phyloP scores from a whole-genome alignment of 2,888 invertebrate species.

The Cryptus viduatorius region DNA sequence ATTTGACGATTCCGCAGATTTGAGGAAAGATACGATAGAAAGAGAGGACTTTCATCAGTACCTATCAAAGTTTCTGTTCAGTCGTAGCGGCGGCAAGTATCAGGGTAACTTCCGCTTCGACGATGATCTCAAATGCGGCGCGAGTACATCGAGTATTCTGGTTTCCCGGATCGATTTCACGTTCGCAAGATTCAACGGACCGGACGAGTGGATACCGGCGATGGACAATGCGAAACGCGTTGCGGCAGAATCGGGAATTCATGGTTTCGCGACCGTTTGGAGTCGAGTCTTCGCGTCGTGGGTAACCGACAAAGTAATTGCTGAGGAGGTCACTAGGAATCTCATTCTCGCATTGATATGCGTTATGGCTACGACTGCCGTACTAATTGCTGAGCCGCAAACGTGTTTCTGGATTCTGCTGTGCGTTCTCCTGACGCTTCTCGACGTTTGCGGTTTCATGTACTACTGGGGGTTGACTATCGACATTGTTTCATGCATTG shows the following conservation, averaged over 20 bases:
- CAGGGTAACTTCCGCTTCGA: slow-evolving; percentile 89
- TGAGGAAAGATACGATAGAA: slow-evolving; percentile 84
- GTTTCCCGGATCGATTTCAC: slow-evolving; percentile 89
- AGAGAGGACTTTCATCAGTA: slow-evolving; percentile 88
- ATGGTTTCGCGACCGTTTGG: slow-evolving; percentile 90
- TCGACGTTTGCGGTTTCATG: slow-evolving; percentile 92
- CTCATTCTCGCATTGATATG: slow-evolving; percentile 91
- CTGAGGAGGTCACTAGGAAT: slow-evolving; percentile 91
- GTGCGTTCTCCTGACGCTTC: slow-evolving; percentile 90
- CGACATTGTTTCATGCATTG: slow-evolving; percentile 93
- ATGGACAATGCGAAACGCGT: slow-evolving; percentile 89
- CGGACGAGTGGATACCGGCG: slow-evolving; percentile 90
- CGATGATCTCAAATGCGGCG: slow-evolving; percentile 88
- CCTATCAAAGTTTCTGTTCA: slow-evolving; percentile 90
- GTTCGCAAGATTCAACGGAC: slow-evolving; percentile 87
- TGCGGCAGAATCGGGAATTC: slow-evolving; percentile 87
- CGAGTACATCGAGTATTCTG: slow-evolving; percentile 86
- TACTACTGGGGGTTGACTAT: slow-evolving; percentile 93
- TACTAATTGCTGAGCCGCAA: slow-evolving; percentile 91
- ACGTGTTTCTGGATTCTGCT: slow-evolving; percentile 92
- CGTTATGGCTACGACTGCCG: slow-evolving; percentile 92
- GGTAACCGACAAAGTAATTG: slow-evolving; percentile 92
- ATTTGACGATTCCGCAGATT: slow-evolving; percentile 83
- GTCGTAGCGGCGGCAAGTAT: slow-evolving; percentile 89
- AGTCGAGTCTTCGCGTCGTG: slow-evolving; percentile 90